Conservation (phyloP, 2,888 invertebrate genomes). For the Tetramorium bicarinatum region DNA sequence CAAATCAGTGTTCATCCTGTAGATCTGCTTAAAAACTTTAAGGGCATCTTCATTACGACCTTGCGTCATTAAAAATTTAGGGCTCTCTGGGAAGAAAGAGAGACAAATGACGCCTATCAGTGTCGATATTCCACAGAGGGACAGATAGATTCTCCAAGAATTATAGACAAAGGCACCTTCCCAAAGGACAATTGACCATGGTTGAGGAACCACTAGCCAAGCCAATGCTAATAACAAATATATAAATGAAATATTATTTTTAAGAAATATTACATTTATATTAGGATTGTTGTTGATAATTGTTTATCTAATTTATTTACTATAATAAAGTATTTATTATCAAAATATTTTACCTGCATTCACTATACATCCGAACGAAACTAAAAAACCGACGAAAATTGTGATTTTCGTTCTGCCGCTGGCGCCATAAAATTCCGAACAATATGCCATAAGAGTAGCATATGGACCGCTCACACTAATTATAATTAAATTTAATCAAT, state of each 20-base stretch:
- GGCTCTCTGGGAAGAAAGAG: constrained; percentile 91
- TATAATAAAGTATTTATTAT: not conserved
- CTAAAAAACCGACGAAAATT: constrained; percentile 88
- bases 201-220: constrained; percentile 90
- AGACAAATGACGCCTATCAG: constrained; percentile 89
- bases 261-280: not conserved
- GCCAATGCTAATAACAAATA: constrained; percentile 88
- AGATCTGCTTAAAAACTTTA: constrained; percentile 89
- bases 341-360: constrained; percentile 79
- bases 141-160: constrained; percentile 87
- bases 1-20: constrained; percentile 89
- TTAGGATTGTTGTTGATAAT: not conserved
- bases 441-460: constrained; percentile 91
- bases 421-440: constrained; percentile 91
- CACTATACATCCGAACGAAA: constrained; percentile 88
- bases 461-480: constrained; percentile 90
- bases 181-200: constrained; percentile 87
- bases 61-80: constrained; percentile 92
- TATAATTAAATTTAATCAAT: constrained; percentile 10
- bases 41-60: constrained; percentile 90
- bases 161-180: constrained; percentile 84
- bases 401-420: constrained; percentile 90
- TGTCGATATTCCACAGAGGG: constrained; percentile 88
- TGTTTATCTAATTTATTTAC: not conserved
- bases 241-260: not conserved